Evolutionary conservation across 2,888 invertebrate genomes (phyloP), one percentile per base, ranked within the genome.

Genomic region (Tuta absoluta): DNA sequence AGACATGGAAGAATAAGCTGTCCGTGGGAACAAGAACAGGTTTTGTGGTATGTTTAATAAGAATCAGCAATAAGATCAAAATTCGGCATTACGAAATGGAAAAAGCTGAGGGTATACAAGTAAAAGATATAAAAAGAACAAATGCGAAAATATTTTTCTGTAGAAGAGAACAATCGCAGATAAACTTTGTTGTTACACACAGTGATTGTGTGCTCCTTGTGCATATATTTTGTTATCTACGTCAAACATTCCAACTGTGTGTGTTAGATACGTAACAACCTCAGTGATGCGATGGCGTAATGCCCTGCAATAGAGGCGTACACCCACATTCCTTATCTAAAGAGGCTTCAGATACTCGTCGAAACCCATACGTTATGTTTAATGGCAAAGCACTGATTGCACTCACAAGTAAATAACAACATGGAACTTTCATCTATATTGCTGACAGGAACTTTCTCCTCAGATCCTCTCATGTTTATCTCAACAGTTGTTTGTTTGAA

Each of bases 291-390:
- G 67, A 69, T 73, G 69, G 67, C 71, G 73, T 74, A 74, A 72
- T 64, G 66, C 68, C 51, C 66, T 61, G 66, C 65, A 63, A 66
- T 69, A 61, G 66, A 67, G 63, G 64, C 41, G 45, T 64, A 63
- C 71, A 69, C 70, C 68, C 68, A 72, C 71, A 70, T 71, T 72
- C 67, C 65, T 73, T 69, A 73, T 74, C 74, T 69, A 45, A 57
- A 64, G 66, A 68, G 3, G 4, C 45, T 45, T 17, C 14, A 45
- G 63, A 65, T 69, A 45, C 62, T 63, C 24, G 49, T 12, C 24
- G 59, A 49, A 23, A 23, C 62, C 38, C 56, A 64, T 62, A 67
- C 65, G 62, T 62, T 60, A 63, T 63, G 11, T 49, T 38, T 68
- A 68, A 68, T 69, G 69, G 71, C 73, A 73, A 74, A 74, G 68